phyloP scores from a whole-genome alignment of 2,113 vertebrate species.

The Myrmecobius fasciatus region DNA sequence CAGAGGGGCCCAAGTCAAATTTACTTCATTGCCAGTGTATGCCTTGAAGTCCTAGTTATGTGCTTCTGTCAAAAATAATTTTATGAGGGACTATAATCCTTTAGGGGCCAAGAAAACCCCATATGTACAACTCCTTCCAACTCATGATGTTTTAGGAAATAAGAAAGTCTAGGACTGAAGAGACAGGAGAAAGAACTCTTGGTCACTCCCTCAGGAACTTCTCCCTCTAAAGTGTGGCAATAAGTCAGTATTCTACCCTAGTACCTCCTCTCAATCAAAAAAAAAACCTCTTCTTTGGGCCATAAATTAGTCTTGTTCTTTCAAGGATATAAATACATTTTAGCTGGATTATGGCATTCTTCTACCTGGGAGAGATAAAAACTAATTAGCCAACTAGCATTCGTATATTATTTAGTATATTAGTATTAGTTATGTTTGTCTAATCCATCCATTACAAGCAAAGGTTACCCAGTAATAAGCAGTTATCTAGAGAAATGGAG shows the following conservation, averaged over 20 bases:
- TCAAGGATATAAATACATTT: background rate
- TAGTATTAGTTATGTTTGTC: background rate
- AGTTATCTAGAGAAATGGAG: background rate
- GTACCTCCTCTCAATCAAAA: background rate
- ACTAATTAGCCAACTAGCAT: background rate
- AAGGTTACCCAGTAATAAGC: background rate
- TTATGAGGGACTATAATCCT: background rate
- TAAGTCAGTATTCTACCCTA: background rate
- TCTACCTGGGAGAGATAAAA: background rate
- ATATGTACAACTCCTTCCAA: fast-evolving
- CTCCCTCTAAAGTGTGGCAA: background rate
- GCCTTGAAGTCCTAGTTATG: background rate
- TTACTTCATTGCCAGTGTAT: background rate
- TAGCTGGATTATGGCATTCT: background rate
- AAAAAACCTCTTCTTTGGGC: background rate
- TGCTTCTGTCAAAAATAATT: background rate
- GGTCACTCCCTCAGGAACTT: background rate
- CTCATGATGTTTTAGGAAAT: background rate
- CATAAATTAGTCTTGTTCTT: background rate
- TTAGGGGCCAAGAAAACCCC: background rate
- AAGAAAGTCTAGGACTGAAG: background rate
- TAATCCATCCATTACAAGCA: background rate
- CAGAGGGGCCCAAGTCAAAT: background rate
- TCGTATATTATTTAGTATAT: no score
- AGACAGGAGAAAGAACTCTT: background rate